Conservation (phyloP, 2,797 vertebrate genomes). For the Streptopelia turtur region DNA sequence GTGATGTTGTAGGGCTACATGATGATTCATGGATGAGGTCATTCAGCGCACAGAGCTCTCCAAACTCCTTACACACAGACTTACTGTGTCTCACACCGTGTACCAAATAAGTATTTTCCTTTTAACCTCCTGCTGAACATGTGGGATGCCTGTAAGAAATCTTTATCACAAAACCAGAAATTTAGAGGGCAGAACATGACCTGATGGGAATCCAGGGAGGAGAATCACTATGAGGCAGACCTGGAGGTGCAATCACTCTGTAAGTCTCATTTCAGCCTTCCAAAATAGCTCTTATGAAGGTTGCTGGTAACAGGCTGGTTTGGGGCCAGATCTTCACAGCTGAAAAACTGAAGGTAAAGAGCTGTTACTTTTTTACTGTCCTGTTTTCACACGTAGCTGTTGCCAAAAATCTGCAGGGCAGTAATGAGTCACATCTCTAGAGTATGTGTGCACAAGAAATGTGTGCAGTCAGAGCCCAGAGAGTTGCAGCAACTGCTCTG, state of each 20-base stretch:
- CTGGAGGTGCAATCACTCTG: background rate
- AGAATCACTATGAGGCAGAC: background rate
- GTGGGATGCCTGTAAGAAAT: background rate
- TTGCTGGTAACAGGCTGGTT: background rate
- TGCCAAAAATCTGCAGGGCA: background rate
- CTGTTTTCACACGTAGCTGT: background rate
- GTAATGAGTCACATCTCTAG: background rate
- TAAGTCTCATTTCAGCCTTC: background rate
- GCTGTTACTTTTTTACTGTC: background rate
- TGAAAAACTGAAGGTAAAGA: background rate
- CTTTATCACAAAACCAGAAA: background rate
- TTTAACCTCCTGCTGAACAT: background rate
- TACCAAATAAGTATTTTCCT: background rate
- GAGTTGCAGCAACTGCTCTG: background rate
- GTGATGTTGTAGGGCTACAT: background rate
- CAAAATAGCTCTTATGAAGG: background rate
- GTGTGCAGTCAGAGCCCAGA: background rate
- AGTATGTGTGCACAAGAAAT: fast-evolving
- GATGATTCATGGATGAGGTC: background rate
- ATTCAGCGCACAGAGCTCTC: background rate
- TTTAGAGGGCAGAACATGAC: background rate
- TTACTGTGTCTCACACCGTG: background rate
- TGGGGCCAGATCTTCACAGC: background rate
- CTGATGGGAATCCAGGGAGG: background rate
- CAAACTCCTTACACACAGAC: background rate